These are phyloP conservation scores for Brachionus calyciflorus DNA, from an alignment of 1,140 invertebrate genomes.

Conservation along the genomic window DNA sequence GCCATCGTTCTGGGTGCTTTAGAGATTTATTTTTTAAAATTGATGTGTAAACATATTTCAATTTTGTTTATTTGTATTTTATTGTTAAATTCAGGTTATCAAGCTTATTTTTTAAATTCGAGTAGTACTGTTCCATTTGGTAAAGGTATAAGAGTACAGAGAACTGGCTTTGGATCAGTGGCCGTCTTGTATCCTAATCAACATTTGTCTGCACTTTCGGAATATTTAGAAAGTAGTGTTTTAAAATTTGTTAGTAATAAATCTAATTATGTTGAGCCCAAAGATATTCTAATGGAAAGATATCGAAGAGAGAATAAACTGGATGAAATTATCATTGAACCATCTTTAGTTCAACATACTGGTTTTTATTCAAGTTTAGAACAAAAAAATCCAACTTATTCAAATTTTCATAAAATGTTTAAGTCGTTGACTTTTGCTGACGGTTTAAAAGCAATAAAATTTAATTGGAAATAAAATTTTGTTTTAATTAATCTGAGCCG, in stretches of 20 bases:
- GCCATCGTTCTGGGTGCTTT: not conserved
- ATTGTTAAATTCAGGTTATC: not conserved
- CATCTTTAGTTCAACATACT: constrained; percentile 19
- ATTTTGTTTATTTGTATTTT: not conserved
- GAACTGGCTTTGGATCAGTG: constrained; percentile 27
- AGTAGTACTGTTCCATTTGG: not conserved
- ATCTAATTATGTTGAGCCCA: not conserved
- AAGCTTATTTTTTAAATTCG: not conserved
- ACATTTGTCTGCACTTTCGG: not conserved
- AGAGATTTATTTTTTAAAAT: not conserved
- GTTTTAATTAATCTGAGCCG: too few relatives aligned
- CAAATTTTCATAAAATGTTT: not conserved
- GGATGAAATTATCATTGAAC: constrained; percentile 9
- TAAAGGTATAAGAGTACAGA: not conserved
- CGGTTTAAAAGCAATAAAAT: not conserved
- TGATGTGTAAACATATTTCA: not conserved
- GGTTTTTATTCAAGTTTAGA: constrained; percentile 2
- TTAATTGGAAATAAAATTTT: too few relatives aligned
- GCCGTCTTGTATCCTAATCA: not conserved
- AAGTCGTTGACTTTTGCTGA: not conserved
- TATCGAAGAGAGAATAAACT: not conserved
- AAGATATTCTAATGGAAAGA: not conserved
- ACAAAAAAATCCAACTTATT: not conserved
- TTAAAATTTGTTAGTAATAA: not conserved
- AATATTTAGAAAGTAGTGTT: not conserved